Percentiles rank a stretch among this genome's conserved stretches.
phyloP scores from a whole-genome alignment of 2,888 invertebrate species.

The Palloptera scutellata region DNA sequence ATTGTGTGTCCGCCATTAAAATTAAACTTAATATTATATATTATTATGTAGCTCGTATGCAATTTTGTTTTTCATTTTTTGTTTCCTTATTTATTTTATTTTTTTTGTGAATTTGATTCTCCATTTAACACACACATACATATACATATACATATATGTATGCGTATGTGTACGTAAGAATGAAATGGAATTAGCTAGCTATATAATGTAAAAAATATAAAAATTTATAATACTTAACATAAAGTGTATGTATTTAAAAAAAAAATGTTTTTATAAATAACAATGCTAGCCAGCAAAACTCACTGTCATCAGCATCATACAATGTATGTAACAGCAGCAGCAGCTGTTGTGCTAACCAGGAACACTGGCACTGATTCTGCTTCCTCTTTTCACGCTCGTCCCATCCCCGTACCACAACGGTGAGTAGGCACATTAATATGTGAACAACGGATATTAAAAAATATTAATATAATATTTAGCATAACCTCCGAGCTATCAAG shows the following conservation, averaged over 20 bases:
- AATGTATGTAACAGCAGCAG: too few species aligned
- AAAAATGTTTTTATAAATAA: neutral
- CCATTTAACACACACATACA: constrained; percentile 16
- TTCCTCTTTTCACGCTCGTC: too few species aligned
- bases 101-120: constrained; percentile 12
- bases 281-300: too few species aligned
- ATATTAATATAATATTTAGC: too few species aligned
- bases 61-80: constrained; percentile 9
- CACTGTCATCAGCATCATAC: too few species aligned
- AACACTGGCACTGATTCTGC: too few species aligned
- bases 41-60: constrained; percentile 21
- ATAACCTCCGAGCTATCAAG: too few species aligned
- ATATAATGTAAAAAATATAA: constrained; percentile 15
- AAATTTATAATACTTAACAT: neutral
- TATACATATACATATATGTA: neutral
- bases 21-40: constrained; percentile 13
- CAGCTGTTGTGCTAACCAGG: too few species aligned
- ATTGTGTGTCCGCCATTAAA: neutral
- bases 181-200: constrained; percentile 14
- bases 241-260: neutral
- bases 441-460: too few species aligned
- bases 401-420: too few species aligned
- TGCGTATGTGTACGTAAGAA: constrained; percentile 2
- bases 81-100: constrained; percentile 15
- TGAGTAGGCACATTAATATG: too few species aligned